Evolutionary conservation across 1,140 invertebrate genomes (phyloP).

Genomic region (Pseudomyrmex pallidus): DNA sequence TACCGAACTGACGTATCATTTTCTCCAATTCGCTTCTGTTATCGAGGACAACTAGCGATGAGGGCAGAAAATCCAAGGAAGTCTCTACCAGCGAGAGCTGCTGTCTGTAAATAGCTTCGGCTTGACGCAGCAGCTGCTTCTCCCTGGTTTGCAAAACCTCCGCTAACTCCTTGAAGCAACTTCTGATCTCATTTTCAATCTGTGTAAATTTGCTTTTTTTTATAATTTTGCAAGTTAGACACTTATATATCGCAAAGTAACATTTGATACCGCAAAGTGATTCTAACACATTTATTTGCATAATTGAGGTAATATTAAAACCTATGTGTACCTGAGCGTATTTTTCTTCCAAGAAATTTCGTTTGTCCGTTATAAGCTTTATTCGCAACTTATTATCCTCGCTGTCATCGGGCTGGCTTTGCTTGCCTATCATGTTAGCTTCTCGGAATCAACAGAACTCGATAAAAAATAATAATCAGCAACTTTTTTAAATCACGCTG

Average conservation of each 20-base stretch:
- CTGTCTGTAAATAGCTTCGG: conserved; percentile 85
- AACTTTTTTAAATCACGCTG: no score
- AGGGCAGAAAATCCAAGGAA: conserved; percentile 74
- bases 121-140: conserved; percentile 85
- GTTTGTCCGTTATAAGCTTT: conserved; percentile 79
- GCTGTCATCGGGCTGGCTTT: conserved; percentile 66
- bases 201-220: conserved; percentile 71
- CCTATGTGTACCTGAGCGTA: conserved; percentile 73
- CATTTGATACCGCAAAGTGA: neutral
- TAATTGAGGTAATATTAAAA: neutral
- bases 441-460: neutral
- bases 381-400: conserved; percentile 74
- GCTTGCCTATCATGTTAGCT: conserved; percentile 77
- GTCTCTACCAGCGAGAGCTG: conserved; percentile 82
- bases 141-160: conserved; percentile 84
- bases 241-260: neutral
- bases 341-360: conserved; percentile 75
- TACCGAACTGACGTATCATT: conserved; percentile 84
- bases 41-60: conserved; percentile 80
- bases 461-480: no score
- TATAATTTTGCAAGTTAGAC: neutral
- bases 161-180: conserved; percentile 83
- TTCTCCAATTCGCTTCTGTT: conserved; percentile 80
- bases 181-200: conserved; percentile 84
- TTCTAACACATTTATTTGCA: conserved; percentile 7